Conservation (phyloP, 2,113 vertebrate genomes). For the Artemisiospiza belli region DNA sequence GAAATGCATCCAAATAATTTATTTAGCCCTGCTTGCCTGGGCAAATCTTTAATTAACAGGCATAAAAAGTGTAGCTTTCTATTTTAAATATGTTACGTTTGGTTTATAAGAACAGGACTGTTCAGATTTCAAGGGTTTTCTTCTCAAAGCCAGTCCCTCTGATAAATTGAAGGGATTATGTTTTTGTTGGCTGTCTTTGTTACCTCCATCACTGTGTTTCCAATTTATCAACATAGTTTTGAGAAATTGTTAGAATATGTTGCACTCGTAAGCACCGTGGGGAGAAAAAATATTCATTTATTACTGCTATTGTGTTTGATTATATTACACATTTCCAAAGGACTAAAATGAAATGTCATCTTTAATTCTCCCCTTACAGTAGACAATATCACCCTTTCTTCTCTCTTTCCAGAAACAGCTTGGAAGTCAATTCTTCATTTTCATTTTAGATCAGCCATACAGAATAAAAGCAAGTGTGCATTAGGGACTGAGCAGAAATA, state of each 20-base stretch:
- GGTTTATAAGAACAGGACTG: slow-evolving; percentile 29
- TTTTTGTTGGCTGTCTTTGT: slow-evolving; percentile 49
- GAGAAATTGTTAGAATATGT: slow-evolving; percentile 31
- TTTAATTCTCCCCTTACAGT: slow-evolving; percentile 53
- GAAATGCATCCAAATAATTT: not conserved
- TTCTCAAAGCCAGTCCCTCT: slow-evolving; percentile 38
- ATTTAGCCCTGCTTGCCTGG: not conserved
- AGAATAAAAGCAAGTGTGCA: not conserved
- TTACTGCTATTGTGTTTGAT: slow-evolving; percentile 56
- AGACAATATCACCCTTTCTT: slow-evolving; percentile 29
- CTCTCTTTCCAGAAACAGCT: slow-evolving; percentile 28
- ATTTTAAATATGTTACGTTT: slow-evolving; percentile 3
- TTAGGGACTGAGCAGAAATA: slow-evolving; percentile 3
- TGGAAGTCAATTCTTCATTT: slow-evolving; percentile 44
- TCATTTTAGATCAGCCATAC: slow-evolving; percentile 22
- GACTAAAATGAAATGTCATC: slow-evolving; percentile 48
- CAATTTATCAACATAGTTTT: slow-evolving; percentile 52
- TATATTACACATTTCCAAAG: slow-evolving; percentile 35
- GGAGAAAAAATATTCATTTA: slow-evolving; percentile 52
- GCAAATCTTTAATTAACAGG: slow-evolving; percentile 1
- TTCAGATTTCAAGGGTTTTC: slow-evolving; percentile 43
- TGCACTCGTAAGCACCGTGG: not conserved
- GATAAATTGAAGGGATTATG: slow-evolving; percentile 60
- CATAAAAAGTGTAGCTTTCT: not conserved
- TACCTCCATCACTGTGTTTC: slow-evolving; percentile 49